Conservation (phyloP, 2,888 invertebrate species). For the Monochamus alternatus region DNA sequence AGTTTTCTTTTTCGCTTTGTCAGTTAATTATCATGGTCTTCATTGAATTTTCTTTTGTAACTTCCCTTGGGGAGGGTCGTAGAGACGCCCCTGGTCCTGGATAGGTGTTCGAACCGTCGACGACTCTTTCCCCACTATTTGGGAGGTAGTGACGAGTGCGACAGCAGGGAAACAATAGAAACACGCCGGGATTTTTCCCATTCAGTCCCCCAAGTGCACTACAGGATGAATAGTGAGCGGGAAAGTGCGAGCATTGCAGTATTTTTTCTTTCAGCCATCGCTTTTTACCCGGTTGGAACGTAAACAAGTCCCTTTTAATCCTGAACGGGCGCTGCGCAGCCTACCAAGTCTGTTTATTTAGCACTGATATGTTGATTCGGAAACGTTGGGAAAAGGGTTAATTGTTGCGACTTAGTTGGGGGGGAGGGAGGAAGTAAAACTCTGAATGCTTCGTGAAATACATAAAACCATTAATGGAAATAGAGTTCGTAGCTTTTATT, state of each 20-base stretch:
- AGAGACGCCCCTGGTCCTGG: conserved; percentile 27
- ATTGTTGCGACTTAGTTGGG: background rate
- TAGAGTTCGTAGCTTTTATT: no score
- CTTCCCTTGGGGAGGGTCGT: no score
- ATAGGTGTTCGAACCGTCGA: conserved; percentile 49
- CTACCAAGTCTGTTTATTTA: background rate
- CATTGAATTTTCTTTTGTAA: no score
- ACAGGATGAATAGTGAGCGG: conserved; percentile 32
- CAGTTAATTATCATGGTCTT: no score
- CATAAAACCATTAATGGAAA: no score
- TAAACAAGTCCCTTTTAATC: conserved; percentile 8
- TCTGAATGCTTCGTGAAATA: no score
- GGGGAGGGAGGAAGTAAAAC: background rate
- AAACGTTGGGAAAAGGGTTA: background rate
- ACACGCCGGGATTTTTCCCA: conserved; percentile 46
- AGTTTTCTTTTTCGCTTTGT: no score
- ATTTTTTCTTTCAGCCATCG: conserved; percentile 30
- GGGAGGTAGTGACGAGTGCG: conserved; percentile 42
- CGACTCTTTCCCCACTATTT: conserved; percentile 40
- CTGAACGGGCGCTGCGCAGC: background rate
- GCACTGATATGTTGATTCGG: background rate
- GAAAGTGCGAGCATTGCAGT: conserved; percentile 39
- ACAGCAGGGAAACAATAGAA: conserved; percentile 49
- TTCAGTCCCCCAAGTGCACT: conserved; percentile 33
- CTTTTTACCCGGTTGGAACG: conserved; percentile 20